Percentiles rank a stretch among this genome's conserved stretches.
Conservation (phyloP, 2,113 vertebrate species). For the Acrocephalus kingi region DNA sequence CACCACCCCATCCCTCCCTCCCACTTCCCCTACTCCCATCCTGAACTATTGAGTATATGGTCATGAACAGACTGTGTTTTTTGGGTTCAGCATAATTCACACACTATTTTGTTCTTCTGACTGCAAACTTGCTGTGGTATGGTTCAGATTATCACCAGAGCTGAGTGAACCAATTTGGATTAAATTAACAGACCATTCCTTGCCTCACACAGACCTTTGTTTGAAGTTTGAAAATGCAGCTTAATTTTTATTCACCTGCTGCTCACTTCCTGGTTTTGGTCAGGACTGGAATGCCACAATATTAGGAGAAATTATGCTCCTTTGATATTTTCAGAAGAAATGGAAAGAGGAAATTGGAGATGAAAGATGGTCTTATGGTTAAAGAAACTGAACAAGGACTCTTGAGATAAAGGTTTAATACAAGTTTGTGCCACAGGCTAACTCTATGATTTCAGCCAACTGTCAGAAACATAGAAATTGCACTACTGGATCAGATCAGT, state of each 20-base stretch:
- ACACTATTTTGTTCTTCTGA: background rate
- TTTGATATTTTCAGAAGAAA: conserved; percentile 63
- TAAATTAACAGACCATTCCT: conserved; percentile 41
- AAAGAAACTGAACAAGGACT: conserved; percentile 19
- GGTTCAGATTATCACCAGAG: conserved; percentile 57
- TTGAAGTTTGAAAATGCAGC: conserved; percentile 57
- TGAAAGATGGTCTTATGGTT: conserved; percentile 42
- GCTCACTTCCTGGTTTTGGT: conserved; percentile 46
- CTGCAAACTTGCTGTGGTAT: conserved; percentile 7
- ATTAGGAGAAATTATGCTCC: conserved; percentile 40
- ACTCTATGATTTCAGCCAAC: conserved; percentile 15
- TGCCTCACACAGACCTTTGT: conserved; percentile 30
- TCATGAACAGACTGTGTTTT: background rate
- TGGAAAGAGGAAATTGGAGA: conserved; percentile 49
- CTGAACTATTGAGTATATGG: background rate
- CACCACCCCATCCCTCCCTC: background rate
- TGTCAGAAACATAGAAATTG: conserved; percentile 17
- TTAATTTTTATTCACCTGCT: conserved; percentile 63
- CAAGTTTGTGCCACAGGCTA: conserved; percentile 26
- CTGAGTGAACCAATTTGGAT: conserved; percentile 29
- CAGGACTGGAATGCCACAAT: conserved; percentile 27
- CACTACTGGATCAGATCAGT: background rate
- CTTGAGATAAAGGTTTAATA: conserved; percentile 48
- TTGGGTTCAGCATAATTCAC: background rate
- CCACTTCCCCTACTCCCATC: background rate